Conservation (phyloP, 2,888 invertebrate genomes). For the Ecliptopera silaceata region DNA sequence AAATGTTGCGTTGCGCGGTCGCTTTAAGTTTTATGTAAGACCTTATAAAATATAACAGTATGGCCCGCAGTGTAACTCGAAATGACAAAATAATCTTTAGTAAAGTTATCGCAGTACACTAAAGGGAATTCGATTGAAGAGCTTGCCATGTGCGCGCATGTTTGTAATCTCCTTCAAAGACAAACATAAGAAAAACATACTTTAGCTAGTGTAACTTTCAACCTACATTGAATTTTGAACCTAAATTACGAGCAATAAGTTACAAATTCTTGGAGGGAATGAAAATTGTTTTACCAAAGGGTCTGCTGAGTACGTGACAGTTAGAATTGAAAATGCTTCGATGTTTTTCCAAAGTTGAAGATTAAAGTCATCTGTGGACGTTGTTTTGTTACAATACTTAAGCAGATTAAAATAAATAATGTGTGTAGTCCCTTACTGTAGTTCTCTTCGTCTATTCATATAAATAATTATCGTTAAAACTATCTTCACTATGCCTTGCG, state of each 20-base stretch:
- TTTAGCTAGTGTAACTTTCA: slow-evolving; percentile 46
- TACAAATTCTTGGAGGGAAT: neutral
- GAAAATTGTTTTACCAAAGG: slow-evolving; percentile 33
- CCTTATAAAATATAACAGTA: no score
- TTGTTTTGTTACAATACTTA: slow-evolving; percentile 9
- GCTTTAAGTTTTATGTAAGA: no score
- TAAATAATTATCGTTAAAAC: no score
- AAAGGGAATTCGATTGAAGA: slow-evolving; percentile 64
- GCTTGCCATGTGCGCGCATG: slow-evolving; percentile 61
- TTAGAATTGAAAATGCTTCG: slow-evolving; percentile 51
- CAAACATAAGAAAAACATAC: slow-evolving; percentile 77
- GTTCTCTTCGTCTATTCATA: neutral
- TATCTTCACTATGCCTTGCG: no score
- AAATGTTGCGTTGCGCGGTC: no score
- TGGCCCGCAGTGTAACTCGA: no score
- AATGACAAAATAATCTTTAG: no score
- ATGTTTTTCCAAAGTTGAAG: slow-evolving; percentile 38
- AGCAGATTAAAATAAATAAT: neutral
- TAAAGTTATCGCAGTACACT: no score
- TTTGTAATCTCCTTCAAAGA: slow-evolving; percentile 77
- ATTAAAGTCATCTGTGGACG: slow-evolving; percentile 15
- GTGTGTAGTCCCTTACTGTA: neutral
- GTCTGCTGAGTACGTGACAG: slow-evolving; percentile 51
- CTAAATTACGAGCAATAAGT: slow-evolving; percentile 23
- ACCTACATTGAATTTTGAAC: slow-evolving; percentile 36